Evolutionary conservation across 2,888 invertebrate genomes (phyloP), one percentile per base, ranked within the genome.

Genomic region (Hemistola chrysoprasaria): DNA sequence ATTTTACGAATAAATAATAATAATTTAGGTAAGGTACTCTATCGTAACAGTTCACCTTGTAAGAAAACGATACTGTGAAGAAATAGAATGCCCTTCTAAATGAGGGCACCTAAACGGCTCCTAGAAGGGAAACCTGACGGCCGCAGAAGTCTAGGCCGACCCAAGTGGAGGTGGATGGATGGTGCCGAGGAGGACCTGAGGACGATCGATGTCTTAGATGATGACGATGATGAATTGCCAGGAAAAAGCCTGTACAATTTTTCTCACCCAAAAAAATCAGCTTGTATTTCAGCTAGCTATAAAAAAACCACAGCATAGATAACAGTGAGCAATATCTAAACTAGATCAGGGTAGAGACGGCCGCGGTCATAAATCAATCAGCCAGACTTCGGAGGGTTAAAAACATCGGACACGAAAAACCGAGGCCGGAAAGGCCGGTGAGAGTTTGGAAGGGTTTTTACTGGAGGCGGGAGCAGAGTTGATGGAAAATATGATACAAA

Each of bases 351-450:
- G 28, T 10, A 30, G 23, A 43, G 39, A 33, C 20, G 35, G 49
- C 54, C 53, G 48, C 47, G 50, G 59, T 64, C 74, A 62, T 76
- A 76, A 76, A 77, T 78, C 77, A 77, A 78, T 75, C 76, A 63
- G 53, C 42, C 40, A 49, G 56, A 51, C 60, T 56, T 56, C 53
- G 50, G 59, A 59, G 65, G 62, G 65, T 63, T 59, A 58, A 75
- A 74, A 75, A 73, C 64, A 65, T 53, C 43, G 47, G 57, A 56
- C 45, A 58, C 57, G 66, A 69, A 73, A 75, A 71, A 72, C 66
- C 63, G 59, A 57, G 66, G 58, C 49, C 50, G 54, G 54, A 62
- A 61, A 46, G 38, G 44, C 45, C 47, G 40, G 52, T 51, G 53
- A 48, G 43, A 47, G 53, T 47, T 43, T 50, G 56, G 45, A 52